These are phyloP conservation scores for Biston stratarius DNA, from an alignment of 2,888 invertebrate genomes.

Conservation along the genomic window DNA sequence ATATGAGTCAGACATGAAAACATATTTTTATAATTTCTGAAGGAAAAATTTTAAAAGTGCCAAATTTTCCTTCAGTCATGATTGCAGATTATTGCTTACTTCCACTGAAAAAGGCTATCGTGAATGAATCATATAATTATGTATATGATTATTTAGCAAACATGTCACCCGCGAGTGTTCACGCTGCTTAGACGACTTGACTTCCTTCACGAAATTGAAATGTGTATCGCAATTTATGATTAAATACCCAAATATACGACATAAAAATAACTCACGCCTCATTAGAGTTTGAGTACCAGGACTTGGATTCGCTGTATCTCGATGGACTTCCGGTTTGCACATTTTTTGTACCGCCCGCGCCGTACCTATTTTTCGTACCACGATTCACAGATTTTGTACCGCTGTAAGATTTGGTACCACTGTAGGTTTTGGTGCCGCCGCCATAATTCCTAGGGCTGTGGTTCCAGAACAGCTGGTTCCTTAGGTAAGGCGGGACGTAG, in stretches of 20 bases:
- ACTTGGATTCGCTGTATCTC: conserved; percentile 59
- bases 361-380: conserved; percentile 48
- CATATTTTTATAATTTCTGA: no score
- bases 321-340: conserved; percentile 47
- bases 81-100: no score
- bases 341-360: conserved; percentile 48
- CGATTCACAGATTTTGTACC: conserved; percentile 43
- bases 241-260: conserved; percentile 5
- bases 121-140: no score
- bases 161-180: no score
- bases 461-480: conserved; percentile 53
- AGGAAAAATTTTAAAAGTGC: no score
- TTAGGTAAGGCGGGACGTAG: conserved; percentile 69
- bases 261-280: conserved; percentile 58
- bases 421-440: conserved; percentile 40
- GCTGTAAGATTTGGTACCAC: conserved; percentile 33
- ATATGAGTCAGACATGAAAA: no score
- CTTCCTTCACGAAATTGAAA: neutral
- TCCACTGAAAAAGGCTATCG: no score
- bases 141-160: no score
- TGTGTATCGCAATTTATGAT: neutral
- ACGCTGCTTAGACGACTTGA: no score
- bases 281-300: conserved; percentile 67
- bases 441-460: conserved; percentile 35
- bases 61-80: no score